Percentiles rank a stretch among this genome's conserved stretches.
These are phyloP conservation scores for Acleris cristana DNA, from an alignment of 2,888 invertebrate species.

Conservation along the genomic window DNA sequence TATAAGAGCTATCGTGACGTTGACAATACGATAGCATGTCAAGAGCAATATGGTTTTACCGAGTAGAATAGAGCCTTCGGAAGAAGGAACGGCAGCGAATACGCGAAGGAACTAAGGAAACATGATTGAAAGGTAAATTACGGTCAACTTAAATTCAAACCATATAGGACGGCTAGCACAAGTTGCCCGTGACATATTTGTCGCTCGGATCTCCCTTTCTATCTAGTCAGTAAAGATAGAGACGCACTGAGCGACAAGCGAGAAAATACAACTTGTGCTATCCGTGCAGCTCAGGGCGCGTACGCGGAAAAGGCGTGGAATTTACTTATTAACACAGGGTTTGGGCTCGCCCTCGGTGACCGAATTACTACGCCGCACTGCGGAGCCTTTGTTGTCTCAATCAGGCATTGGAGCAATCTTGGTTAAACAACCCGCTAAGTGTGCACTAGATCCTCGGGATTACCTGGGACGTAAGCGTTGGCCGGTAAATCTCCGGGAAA, in stretches of 20 bases:
- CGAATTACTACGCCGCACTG: slow-evolving; percentile 66
- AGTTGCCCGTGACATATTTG: too few relatives aligned
- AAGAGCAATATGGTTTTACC: too few relatives aligned
- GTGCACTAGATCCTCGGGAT: slow-evolving; percentile 9
- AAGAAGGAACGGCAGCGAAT: too few relatives aligned
- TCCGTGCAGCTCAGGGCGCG: slow-evolving; percentile 3
- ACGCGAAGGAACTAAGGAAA: neutral
- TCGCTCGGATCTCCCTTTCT: too few relatives aligned
- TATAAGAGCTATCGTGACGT: too few relatives aligned
- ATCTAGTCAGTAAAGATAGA: too few relatives aligned
- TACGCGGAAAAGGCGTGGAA: slow-evolving; percentile 46
- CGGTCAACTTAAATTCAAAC: slow-evolving; percentile 26
- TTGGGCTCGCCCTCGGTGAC: slow-evolving; percentile 47
- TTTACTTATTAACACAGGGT: slow-evolving; percentile 57
- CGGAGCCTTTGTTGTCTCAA: slow-evolving; percentile 55
- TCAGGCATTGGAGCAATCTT: slow-evolving; percentile 40
- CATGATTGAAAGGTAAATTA: slow-evolving; percentile 11
- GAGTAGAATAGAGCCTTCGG: too few relatives aligned
- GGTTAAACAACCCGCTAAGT: slow-evolving; percentile 21
- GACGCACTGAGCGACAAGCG: too few relatives aligned
- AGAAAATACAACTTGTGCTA: too few relatives aligned
- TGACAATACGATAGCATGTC: too few relatives aligned
- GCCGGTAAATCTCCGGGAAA: neutral
- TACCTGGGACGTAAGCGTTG: slow-evolving; percentile 13
- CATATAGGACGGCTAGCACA: too few relatives aligned